Evolutionary conservation across 2,888 invertebrate genomes (phyloP).

Genomic region (Caenorhabditis angaria): DNA sequence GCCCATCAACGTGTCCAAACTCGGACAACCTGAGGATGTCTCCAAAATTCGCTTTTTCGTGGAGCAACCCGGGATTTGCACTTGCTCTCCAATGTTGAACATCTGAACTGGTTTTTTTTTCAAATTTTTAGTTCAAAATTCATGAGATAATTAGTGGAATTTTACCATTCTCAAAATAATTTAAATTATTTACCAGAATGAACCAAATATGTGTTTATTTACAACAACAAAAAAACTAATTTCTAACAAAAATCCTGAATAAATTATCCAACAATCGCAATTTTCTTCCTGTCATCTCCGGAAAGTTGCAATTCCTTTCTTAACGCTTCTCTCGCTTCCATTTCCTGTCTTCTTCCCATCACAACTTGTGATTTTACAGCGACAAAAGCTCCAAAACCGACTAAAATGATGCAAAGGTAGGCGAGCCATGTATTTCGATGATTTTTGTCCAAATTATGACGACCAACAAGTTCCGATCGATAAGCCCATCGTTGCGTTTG

Average conservation of each 20-base stretch:
- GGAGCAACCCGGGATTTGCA: slow-evolving; percentile 41
- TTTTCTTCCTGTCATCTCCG: slow-evolving; percentile 55
- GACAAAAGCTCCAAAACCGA: slow-evolving; percentile 64
- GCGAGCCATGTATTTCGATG: slow-evolving; percentile 63
- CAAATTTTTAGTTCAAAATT: background rate
- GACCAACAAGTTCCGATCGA: slow-evolving; percentile 62
- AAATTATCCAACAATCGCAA: slow-evolving; percentile 38
- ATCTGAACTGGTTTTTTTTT: slow-evolving; percentile 9
- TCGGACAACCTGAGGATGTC: slow-evolving; percentile 33
- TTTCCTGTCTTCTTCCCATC: slow-evolving; percentile 60
- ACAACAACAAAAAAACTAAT: slow-evolving; percentile 3
- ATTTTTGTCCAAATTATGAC: slow-evolving; percentile 56
- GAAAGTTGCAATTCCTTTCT: slow-evolving; percentile 50
- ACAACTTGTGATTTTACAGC: slow-evolving; percentile 61
- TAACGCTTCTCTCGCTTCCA: slow-evolving; percentile 53
- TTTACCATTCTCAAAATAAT: background rate
- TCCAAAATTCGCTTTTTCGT: slow-evolving; percentile 41
- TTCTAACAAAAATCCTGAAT: background rate
- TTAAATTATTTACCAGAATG: background rate
- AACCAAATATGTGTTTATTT: background rate
- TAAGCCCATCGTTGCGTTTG: slow-evolving; percentile 62
- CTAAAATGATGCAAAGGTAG: slow-evolving; percentile 55
- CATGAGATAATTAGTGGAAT: background rate
- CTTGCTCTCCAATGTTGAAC: slow-evolving; percentile 39
- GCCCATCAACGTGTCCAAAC: slow-evolving; percentile 36